Conservation (phyloP, 1,140 invertebrate species). For the Berghia stephanieae region DNA sequence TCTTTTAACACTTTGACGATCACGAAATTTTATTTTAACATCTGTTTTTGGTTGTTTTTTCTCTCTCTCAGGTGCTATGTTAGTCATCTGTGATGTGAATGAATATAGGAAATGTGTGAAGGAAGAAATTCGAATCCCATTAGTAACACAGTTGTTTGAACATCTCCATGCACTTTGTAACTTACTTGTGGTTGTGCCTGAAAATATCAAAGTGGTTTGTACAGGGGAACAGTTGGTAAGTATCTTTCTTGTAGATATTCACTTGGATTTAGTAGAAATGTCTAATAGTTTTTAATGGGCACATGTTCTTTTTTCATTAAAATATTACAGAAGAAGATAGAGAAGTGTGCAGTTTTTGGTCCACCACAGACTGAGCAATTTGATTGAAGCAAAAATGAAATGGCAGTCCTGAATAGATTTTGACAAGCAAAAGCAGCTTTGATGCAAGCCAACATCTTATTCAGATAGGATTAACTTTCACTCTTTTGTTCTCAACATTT, state of each 20-base stretch:
- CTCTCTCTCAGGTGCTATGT: conserved; percentile 83
- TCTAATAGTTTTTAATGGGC: no score
- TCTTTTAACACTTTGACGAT: neutral
- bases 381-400: no score
- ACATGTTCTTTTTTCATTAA: no score
- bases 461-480: no score
- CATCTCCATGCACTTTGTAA: conserved; percentile 95
- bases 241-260: no score
- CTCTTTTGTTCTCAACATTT: no score
- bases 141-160: conserved; percentile 90
- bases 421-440: no score
- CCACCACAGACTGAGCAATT: conserved; percentile 79
- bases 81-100: conserved; percentile 97
- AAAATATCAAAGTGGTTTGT: conserved; percentile 95
- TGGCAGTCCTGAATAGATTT: no score
- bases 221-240: conserved; percentile 91
- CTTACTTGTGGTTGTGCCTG: conserved; percentile 91
- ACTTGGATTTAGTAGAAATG: neutral
- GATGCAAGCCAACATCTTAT: no score
- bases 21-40: neutral
- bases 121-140: conserved; percentile 73
- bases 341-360: conserved; percentile 85
- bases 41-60: neutral
- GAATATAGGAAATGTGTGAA: conserved; percentile 87
- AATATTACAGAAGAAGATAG: no score